These are phyloP conservation scores for Xiphophorus couchianus DNA, from an alignment of 2,113 vertebrate genomes.

Conservation along the genomic window DNA sequence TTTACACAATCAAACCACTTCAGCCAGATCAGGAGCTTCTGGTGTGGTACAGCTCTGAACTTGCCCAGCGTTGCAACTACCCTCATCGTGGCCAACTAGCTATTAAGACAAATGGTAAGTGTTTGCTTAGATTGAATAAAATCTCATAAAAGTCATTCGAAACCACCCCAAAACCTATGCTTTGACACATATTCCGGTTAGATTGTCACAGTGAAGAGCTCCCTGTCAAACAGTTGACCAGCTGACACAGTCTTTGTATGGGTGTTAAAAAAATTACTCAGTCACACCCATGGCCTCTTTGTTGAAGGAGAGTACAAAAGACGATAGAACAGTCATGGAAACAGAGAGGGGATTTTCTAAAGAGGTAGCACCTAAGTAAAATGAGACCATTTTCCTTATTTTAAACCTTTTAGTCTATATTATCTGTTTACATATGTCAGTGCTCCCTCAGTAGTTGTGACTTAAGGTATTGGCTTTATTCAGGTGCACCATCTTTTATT, in stretches of 20 bases:
- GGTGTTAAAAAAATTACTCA: constrained; percentile 63
- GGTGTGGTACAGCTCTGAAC: constrained; percentile 94
- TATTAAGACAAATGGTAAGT: constrained; percentile 52
- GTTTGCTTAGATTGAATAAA: background rate
- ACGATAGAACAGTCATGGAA: constrained; percentile 55
- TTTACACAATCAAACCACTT: constrained; percentile 91
- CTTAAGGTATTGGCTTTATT: constrained; percentile 66
- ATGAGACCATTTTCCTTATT: constrained; percentile 62
- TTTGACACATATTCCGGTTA: constrained; percentile 35
- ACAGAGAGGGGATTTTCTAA: constrained; percentile 56
- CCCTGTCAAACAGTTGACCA: constrained; percentile 40
- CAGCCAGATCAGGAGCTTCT: constrained; percentile 91
- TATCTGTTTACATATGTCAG: background rate
- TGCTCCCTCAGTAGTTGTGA: constrained; percentile 7
- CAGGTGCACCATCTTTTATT: constrained; percentile 73
- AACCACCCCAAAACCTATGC: constrained; percentile 19
- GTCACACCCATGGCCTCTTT: constrained; percentile 69
- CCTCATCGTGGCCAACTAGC: constrained; percentile 76
- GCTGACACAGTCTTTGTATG: constrained; percentile 67
- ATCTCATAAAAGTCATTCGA: constrained; percentile 9
- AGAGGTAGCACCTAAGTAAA: constrained; percentile 61
- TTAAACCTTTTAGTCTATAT: background rate
- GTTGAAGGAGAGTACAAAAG: constrained; percentile 60
- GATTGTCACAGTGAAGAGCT: constrained; percentile 24
- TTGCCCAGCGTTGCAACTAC: constrained; percentile 89